A percentile compares a stretch with the other conserved stretches of the same genome.
Conservation (phyloP, 2,797 vertebrate genomes). For the Pteronotus mesoamericanus region DNA sequence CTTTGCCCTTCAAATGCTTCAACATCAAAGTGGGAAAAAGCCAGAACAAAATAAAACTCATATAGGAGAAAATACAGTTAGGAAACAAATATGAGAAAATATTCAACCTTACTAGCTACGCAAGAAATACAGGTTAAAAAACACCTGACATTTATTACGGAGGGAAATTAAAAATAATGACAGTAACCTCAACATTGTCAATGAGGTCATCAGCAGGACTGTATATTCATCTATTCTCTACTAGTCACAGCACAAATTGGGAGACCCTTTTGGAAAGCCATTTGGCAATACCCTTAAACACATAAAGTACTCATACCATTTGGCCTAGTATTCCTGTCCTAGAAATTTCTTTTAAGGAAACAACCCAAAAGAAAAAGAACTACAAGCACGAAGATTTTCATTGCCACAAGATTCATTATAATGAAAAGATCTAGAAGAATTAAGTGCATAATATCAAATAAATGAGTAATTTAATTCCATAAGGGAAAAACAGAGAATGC, state of each 20-base stretch:
- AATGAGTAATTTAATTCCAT: conserved; percentile 39
- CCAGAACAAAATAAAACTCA: neutral
- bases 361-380: neutral
- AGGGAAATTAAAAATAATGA: neutral
- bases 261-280: neutral
- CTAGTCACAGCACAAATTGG: neutral
- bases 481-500: neutral
- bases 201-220: neutral
- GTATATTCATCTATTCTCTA: neutral
- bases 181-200: neutral
- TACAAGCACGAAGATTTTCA: neutral
- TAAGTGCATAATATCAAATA: neutral
- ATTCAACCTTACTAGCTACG: neutral
- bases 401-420: neutral
- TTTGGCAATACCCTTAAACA: neutral
- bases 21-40: neutral
- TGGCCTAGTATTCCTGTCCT: neutral
- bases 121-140: neutral
- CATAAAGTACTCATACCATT: neutral
- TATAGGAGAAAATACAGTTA: neutral
- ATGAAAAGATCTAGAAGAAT: conserved; percentile 15
- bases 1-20: neutral
- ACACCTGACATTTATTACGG: neutral
- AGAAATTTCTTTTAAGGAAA: neutral
- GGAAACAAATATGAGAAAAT: neutral